Conservation (phyloP, 2,797 vertebrate species). For the Serranus cabrilla region DNA sequence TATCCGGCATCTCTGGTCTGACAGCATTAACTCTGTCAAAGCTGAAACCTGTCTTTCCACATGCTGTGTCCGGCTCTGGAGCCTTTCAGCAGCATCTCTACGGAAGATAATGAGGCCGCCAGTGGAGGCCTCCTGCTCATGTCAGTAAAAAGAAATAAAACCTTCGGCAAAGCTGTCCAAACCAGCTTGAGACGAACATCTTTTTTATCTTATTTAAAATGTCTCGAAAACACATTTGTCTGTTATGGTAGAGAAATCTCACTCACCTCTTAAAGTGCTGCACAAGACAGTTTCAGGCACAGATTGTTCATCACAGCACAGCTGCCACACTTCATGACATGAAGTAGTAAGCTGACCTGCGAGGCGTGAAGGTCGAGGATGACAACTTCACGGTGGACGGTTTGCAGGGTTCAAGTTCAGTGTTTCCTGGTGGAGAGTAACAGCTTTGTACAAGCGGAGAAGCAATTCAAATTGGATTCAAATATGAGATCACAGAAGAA, state of each 20-base stretch:
- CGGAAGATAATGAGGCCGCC: constrained; percentile 66
- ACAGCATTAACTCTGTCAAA: constrained; percentile 32
- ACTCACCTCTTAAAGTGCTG: constrained; percentile 43
- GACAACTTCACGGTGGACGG: constrained; percentile 44
- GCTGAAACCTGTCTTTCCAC: constrained; percentile 31
- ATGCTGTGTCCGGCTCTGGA: constrained; percentile 12
- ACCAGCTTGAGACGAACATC: constrained; percentile 40
- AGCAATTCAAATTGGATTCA: not conserved
- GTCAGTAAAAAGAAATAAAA: constrained; percentile 66
- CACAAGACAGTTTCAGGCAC: constrained; percentile 52
- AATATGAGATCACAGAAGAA: not conserved
- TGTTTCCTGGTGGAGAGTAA: constrained; percentile 10
- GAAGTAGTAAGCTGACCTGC: constrained; percentile 45
- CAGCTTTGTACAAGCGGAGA: not conserved
- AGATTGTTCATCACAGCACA: constrained; percentile 52
- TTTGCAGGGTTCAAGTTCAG: constrained; percentile 26
- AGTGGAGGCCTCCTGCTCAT: constrained; percentile 58
- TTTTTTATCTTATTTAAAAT: constrained; percentile 38
- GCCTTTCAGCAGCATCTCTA: constrained; percentile 35
- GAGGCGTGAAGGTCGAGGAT: constrained; percentile 68
- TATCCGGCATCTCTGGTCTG: constrained; percentile 24
- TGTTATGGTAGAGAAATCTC: constrained; percentile 56
- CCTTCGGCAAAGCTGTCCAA: constrained; percentile 61
- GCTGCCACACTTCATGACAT: constrained; percentile 55
- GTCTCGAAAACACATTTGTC: constrained; percentile 68